Base-by-base conservation (phyloP, 2,888 invertebrate species). In the Andrena chrysosceles region DNA sequence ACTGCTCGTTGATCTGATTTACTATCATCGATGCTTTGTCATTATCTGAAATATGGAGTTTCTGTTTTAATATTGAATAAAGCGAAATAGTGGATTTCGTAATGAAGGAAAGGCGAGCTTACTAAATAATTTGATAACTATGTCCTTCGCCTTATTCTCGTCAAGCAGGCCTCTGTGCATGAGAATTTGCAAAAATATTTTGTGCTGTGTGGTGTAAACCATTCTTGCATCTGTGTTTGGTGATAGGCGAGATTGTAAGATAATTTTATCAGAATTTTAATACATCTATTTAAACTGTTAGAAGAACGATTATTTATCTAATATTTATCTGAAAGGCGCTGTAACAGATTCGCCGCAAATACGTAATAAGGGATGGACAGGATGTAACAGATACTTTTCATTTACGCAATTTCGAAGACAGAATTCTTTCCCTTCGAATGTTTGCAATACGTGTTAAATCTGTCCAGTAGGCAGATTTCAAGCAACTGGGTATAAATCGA, bases 171-270 rank as follows among this genome's bases (percentile, higher is more conserved):
- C 92, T 20, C 87, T 78, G 3, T 92, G 88, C 59, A 92, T 86
- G 42, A 93, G 54, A 13, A 83, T 70, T 90, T 93, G 93, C 13
- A 93, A 72, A 69, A 93, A 77, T 6, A 77, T 85, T 56, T 90
- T 89, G 59, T 92, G 91, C 4, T 83, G 0, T 5, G 71, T 1
- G 6, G 10, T 20, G 54, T 86, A 88, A 68, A 4, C 31, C 85
- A 88, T 88, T 4, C 49, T 71, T 66, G 60, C 16, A 49, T 10
- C 29, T 56, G 56, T 48, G 42, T 20, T 13, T 42, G 0, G 20
- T 7, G 10, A 52, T 62, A n/a, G 31, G 42, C 42, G 31, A 60
- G 35, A 35, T 20, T 60, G 42, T 16, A 2, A 48, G 54, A 23
- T 54, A 13, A 26, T 23, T 2, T 31, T 71, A 16, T 8, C 2